Evolutionary conservation across 2,888 invertebrate species (phyloP).

Genomic region (Lycophotia porphyrea): DNA sequence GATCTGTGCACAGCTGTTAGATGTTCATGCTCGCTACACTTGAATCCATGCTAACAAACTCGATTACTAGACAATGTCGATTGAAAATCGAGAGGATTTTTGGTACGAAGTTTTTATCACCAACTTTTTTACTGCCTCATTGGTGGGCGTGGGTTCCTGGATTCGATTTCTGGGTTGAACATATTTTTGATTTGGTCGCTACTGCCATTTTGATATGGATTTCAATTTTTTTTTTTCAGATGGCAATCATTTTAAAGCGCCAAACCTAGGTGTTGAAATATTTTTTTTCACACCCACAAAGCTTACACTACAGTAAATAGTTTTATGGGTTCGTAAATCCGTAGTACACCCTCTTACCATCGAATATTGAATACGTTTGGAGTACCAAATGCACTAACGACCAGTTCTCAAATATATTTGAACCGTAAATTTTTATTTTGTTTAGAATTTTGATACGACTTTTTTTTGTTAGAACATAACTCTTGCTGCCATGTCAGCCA

Average conservation of each 20-base stretch:
- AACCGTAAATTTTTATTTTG: slow-evolving; percentile 62
- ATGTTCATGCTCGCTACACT: slow-evolving; percentile 71
- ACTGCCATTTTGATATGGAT: background rate
- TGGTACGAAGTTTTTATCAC: background rate
- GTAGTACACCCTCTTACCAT: slow-evolving; percentile 38
- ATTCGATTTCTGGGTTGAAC: background rate
- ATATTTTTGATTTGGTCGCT: background rate
- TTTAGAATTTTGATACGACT: slow-evolving; percentile 16
- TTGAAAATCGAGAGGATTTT: slow-evolving; percentile 14
- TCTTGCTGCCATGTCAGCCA: slow-evolving; percentile 24
- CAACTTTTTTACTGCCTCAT: background rate
- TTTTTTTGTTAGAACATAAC: slow-evolving; percentile 43
- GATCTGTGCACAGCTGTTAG: slow-evolving; percentile 71
- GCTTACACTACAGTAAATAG: slow-evolving; percentile 1
- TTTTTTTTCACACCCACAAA: background rate
- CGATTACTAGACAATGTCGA: slow-evolving; percentile 62
- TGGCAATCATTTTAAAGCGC: background rate
- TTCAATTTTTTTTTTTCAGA: background rate
- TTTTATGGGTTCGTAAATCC: slow-evolving; percentile 38
- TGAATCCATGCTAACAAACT: slow-evolving; percentile 77
- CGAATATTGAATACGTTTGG: slow-evolving; percentile 72
- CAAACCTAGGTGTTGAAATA: background rate
- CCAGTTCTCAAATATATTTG: slow-evolving; percentile 71
- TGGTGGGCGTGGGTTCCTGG: background rate
- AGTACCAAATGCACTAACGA: slow-evolving; percentile 70